These are phyloP conservation scores for Scolopax mira DNA, from an alignment of 2,113 vertebrate species.

Conservation along the genomic window DNA sequence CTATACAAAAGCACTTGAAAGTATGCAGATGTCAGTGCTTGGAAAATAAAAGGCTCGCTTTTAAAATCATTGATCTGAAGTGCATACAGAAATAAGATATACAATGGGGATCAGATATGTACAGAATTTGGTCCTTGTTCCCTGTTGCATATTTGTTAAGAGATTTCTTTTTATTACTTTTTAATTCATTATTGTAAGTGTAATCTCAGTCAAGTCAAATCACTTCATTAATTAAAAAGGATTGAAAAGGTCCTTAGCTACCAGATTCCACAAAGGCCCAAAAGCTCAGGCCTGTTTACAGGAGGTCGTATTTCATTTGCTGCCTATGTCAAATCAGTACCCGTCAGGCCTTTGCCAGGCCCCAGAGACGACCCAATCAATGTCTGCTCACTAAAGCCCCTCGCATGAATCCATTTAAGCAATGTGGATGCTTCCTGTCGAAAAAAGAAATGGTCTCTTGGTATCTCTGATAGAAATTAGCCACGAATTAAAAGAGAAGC, in stretches of 20 bases:
- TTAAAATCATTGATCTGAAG: background rate
- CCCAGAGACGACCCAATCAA: conserved; percentile 88
- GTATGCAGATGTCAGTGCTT: background rate
- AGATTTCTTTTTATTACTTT: conserved; percentile 71
- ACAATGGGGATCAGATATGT: background rate
- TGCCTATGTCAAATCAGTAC: conserved; percentile 85
- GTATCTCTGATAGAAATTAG: conserved; percentile 94
- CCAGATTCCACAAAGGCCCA: conserved; percentile 81
- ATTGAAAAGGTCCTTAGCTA: conserved; percentile 87
- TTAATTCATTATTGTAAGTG: conserved; percentile 80
- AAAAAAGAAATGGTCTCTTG: conserved; percentile 83
- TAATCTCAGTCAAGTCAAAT: conserved; percentile 84
- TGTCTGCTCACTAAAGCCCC: conserved; percentile 83
- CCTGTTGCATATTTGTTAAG: conserved; percentile 41
- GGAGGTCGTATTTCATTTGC: conserved; percentile 93
- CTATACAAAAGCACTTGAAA: background rate
- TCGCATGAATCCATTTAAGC: conserved; percentile 88
- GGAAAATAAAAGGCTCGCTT: conserved; percentile 8
- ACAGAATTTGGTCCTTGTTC: background rate
- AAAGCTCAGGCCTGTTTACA: conserved; percentile 83
- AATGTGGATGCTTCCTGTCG: conserved; percentile 86
- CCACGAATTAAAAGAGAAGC: conserved; percentile 91
- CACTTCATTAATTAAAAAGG: conserved; percentile 93
- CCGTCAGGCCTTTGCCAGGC: conserved; percentile 65
- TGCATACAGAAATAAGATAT: background rate